These are phyloP conservation scores for Rhizomys pruinosus DNA, from an alignment of 2,113 vertebrate genomes.

Conservation along the genomic window DNA sequence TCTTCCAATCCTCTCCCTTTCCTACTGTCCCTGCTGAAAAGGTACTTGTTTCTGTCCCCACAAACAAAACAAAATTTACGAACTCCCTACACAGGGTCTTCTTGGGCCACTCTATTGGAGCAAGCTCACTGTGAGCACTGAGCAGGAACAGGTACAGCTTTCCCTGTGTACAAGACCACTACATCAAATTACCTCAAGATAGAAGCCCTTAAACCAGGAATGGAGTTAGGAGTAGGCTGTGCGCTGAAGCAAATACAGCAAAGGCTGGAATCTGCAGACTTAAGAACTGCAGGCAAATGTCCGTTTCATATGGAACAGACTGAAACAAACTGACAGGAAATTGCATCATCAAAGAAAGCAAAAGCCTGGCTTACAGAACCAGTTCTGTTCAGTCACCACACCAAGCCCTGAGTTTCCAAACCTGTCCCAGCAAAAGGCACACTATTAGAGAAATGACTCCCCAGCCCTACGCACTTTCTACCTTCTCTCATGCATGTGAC, in stretches of 20 bases:
- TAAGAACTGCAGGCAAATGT: background rate
- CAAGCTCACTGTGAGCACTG: background rate
- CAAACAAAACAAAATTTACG: background rate
- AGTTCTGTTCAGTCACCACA: background rate
- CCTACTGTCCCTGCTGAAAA: background rate
- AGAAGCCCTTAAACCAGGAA: background rate
- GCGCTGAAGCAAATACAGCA: background rate
- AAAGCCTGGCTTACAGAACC: background rate
- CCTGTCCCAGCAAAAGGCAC: background rate
- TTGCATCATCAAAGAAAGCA: background rate
- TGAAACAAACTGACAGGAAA: background rate
- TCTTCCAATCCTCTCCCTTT: background rate
- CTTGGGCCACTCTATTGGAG: background rate
- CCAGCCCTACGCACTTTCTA: background rate
- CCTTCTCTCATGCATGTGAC: background rate
- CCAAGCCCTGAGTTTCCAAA: background rate
- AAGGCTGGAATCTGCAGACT: background rate
- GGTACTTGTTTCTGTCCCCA: background rate
- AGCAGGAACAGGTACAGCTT: background rate
- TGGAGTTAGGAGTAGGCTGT: background rate
- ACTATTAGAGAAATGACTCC: background rate
- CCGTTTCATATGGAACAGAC: background rate
- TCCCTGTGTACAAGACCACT: background rate
- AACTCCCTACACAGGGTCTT: background rate
- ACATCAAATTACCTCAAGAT: background rate